Evolutionary conservation across 30 jellyfish, hydroid and myxozoan species (phyloP), one percentile per base, ranked within the genome.

Genomic region (Aurelia coerulea): DNA sequence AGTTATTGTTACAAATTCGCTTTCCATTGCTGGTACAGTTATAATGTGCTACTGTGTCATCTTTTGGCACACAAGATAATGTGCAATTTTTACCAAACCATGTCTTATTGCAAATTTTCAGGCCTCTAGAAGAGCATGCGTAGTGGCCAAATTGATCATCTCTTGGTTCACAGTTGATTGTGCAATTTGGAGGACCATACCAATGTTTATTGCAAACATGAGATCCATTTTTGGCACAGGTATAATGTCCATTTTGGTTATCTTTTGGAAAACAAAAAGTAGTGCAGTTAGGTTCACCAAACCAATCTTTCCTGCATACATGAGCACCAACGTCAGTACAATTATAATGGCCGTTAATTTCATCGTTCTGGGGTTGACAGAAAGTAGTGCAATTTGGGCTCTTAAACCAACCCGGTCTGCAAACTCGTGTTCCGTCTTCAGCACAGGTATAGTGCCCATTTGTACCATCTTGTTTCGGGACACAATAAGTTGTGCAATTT

Each of bases 381-480:
- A 10, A 77, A 13, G 53, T 54, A 4, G 42, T 77, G 42, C 96
- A 87, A n/a, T 66, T 29, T 0, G 94, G 94, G 42, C 12, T 65
- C 4, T 42, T 70, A 62, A 15, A 56, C 96, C 96, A 87, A 16
- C 78, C 86, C 41, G 90, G 68, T 10, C 49, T 33, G 78, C 96
- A 87, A 56, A 76, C 56, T 1, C 81, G 83, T 0, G 80, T 23
- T 15, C 96, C 96, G 59, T 68, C 62, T 2, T 42, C 41, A 52
- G 83, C 62, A 32, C 96, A 87, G 4, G 77, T 37, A 35, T 74
- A 87, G 52, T 87, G 96, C 11, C 96, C 96, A 13, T 56, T 49
- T 4, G 49, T 17, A 41, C 74, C 89, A 62, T 88, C 84, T 29
- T 85, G 71, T 18, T 76, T 31, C 4, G 95, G 89, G 35, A 51